A percentile compares a stretch with the other conserved stretches of the same genome.
Evolutionary conservation across 2,888 invertebrate species (phyloP).

Genomic region (Spisula subtruncata): DNA sequence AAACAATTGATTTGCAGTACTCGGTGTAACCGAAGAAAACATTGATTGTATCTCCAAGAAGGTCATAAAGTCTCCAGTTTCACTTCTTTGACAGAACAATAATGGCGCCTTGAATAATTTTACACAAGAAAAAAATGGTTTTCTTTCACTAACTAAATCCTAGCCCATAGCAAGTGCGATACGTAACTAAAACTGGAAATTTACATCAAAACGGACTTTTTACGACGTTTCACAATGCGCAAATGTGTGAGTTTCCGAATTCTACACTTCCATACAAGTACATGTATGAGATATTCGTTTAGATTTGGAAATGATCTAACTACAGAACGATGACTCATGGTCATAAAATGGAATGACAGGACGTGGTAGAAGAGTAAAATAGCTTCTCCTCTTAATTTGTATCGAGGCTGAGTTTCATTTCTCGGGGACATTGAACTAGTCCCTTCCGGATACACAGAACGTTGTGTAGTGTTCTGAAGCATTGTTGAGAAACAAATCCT

Average conservation of each 20-base stretch:
- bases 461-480: not conserved
- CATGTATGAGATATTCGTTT: not conserved
- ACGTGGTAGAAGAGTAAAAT: not conserved
- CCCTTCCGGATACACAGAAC: not conserved
- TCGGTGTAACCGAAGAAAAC: conserved; percentile 58
- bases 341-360: not conserved
- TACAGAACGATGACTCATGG: not conserved
- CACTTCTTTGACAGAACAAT: conserved; percentile 43
- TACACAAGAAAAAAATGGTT: conserved; percentile 31
- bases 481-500: not conserved
- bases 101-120: conserved; percentile 56
- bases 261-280: not conserved
- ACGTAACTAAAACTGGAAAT: not conserved
- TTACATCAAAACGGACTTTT: conserved; percentile 3
- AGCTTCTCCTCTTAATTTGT: not conserved
- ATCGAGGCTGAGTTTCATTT: not conserved
- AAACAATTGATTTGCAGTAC: conserved; percentile 61
- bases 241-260: not conserved
- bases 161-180: not conserved
- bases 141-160: conserved; percentile 18
- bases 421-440: not conserved
- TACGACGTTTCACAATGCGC: not conserved
- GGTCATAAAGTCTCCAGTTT: conserved; percentile 59
- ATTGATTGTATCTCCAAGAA: conserved; percentile 64
- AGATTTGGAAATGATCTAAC: not conserved